Evolutionary conservation across 2,888 invertebrate genomes (phyloP), one percentile per base, ranked within the genome.

Genomic region (Drosophila neutralis): DNA sequence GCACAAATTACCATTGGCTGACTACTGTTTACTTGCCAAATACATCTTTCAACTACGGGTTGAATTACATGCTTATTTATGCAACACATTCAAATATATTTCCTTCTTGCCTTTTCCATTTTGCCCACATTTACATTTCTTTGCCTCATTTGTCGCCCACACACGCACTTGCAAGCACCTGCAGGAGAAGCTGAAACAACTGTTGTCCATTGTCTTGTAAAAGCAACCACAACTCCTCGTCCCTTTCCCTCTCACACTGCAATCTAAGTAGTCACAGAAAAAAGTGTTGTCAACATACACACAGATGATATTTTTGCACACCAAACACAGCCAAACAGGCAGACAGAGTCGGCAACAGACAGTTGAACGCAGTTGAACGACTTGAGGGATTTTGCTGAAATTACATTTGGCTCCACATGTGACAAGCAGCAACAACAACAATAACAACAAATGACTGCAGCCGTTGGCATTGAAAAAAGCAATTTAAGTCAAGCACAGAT

Each of bases 191-290:
- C 68, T 15, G 4, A 77, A 80, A 78, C 78, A 80, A 80, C 69
- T 76, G 76, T 84, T 87, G 76, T 84, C 82, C 76, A 84, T 89
- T 84, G 89, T 84, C 85, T 79, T 72, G 85, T 78, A 63, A 66
- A 48, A 65, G 63, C 73, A 77, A 64, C 60, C 77, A 57, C 78
- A 73, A 10, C 24, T 35, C 18, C 8, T 13, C 21, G 21, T 31
- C 13, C 21, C 15, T 18, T 4, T 15, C 13, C 45, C 13, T 73
- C 78, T 33, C 73, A 45, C 87, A 78, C 73, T 83, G 88, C 90
- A 88, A 89, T 90, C 82, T 87, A 76, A 73, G 74, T 73, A 73
- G 78, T 71, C 78, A 73, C 87, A 73, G 75, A 87, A 69, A 83
- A 89, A 87, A 87, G 85, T 85, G 73, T 58, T 78, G 80, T 76